These are phyloP conservation scores for Ciconia nigra DNA, from an alignment of 2,797 vertebrate species.

Conservation along the genomic window DNA sequence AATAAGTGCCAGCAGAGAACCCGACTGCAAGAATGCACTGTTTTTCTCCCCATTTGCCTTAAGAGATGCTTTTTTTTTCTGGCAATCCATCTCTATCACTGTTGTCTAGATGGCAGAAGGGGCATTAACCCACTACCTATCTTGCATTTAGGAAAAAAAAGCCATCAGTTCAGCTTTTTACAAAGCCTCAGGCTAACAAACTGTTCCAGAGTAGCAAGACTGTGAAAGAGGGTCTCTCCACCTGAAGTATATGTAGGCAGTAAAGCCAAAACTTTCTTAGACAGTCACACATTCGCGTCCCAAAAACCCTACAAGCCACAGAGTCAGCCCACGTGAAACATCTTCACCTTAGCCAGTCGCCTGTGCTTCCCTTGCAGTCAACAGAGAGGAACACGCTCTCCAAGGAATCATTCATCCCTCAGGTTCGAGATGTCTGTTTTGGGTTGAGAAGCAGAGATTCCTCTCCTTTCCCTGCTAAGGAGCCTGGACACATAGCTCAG, in stretches of 20 bases:
- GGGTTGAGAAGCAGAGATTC: neutral
- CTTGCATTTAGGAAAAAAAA: neutral
- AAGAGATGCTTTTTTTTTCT: neutral
- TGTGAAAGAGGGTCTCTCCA: neutral
- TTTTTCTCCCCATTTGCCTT: conserved; percentile 30
- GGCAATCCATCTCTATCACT: neutral
- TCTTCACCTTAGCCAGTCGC: neutral
- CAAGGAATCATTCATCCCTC: rapidly evolving
- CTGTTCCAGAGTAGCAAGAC: neutral
- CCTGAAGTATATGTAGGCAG: neutral
- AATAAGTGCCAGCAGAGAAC: conserved; percentile 14
- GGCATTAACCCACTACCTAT: neutral
- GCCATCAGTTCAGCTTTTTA: neutral
- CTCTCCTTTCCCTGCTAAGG: neutral
- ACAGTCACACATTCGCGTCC: neutral
- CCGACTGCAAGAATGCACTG: neutral
- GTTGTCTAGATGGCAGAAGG: neutral
- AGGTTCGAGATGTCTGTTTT: neutral
- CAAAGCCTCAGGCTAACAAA: neutral
- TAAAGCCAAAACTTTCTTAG: neutral
- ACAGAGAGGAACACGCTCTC: neutral
- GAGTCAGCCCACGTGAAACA: neutral
- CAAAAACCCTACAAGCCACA: neutral
- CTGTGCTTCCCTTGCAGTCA: neutral
- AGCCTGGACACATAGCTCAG: neutral